These are phyloP conservation scores for Procavia capensis DNA, from an alignment of 2,113 vertebrate genomes.

Conservation along the genomic window DNA sequence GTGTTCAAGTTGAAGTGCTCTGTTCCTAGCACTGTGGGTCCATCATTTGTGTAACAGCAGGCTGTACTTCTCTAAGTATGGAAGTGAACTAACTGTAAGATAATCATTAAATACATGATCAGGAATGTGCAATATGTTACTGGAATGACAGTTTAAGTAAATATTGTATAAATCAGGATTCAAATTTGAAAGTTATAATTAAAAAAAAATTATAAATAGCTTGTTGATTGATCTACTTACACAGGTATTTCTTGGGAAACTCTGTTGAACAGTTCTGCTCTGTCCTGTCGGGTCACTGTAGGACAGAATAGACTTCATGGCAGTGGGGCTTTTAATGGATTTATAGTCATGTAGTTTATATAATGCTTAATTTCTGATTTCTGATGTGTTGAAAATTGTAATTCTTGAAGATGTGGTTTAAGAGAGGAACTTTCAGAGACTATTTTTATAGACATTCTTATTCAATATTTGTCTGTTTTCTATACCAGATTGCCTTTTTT, in stretches of 20 bases:
- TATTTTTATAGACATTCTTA: slow-evolving; percentile 16
- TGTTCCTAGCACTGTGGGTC: not conserved
- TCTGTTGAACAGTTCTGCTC: too few relatives aligned
- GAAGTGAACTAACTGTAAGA: not conserved
- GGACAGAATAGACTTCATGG: too few relatives aligned
- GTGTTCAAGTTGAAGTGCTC: not conserved
- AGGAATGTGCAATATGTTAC: not conserved
- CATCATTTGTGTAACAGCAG: not conserved
- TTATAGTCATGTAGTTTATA: not conserved
- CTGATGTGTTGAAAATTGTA: not conserved
- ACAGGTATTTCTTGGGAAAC: too few relatives aligned
- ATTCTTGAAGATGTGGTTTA: not conserved
- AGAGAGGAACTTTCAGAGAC: slow-evolving; percentile 25
- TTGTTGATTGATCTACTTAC: not conserved
- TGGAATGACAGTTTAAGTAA: slow-evolving; percentile 23
- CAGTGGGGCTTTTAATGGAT: too few relatives aligned
- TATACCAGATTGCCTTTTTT: slow-evolving; percentile 3
- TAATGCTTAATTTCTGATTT: slow-evolving; percentile 25
- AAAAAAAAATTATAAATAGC: not conserved
- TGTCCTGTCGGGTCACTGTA: too few relatives aligned
- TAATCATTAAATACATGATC: slow-evolving; percentile 8
- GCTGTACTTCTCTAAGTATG: not conserved
- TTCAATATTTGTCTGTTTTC: not conserved
- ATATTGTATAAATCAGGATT: not conserved
- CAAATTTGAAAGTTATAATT: not conserved